These are phyloP conservation scores for Indri indri DNA, from an alignment of 2,113 vertebrate species.

Conservation along the genomic window DNA sequence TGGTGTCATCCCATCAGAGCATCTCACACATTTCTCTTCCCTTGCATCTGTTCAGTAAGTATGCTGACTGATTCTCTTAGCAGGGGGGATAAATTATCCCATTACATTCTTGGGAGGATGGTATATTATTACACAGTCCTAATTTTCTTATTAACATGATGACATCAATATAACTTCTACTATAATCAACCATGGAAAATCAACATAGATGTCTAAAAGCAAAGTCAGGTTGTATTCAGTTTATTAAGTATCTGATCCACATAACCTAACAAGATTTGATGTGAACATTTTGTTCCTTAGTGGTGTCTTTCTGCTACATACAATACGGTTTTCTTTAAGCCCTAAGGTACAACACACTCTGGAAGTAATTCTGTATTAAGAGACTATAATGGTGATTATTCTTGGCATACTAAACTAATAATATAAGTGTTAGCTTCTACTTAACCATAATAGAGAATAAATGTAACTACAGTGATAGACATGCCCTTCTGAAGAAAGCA, in stretches of 20 bases:
- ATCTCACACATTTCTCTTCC: slow-evolving; percentile 15
- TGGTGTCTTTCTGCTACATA: neutral
- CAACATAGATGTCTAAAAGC: slow-evolving; percentile 36
- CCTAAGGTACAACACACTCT: neutral
- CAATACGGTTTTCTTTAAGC: neutral
- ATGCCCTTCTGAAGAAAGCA: slow-evolving; percentile 7
- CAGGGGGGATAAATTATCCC: slow-evolving; percentile 12
- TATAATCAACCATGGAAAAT: neutral
- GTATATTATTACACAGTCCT: neutral
- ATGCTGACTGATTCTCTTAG: slow-evolving; percentile 19
- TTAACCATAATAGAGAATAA: slow-evolving; percentile 46
- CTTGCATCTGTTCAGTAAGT: slow-evolving; percentile 50
- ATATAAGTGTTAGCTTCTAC: neutral
- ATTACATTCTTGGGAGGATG: neutral
- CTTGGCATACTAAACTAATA: neutral
- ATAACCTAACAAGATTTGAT: neutral
- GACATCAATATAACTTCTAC: neutral
- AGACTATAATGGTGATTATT: slow-evolving; percentile 3
- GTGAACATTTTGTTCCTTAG: neutral
- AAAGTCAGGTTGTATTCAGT: neutral
- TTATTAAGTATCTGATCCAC: neutral
- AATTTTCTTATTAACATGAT: slow-evolving; percentile 43
- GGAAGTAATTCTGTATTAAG: slow-evolving; percentile 31
- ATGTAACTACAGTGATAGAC: neutral
- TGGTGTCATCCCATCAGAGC: slow-evolving; percentile 10